These are phyloP conservation scores for Hanleya hanleyi DNA, from an alignment of 2,888 invertebrate genomes.

Conservation along the genomic window DNA sequence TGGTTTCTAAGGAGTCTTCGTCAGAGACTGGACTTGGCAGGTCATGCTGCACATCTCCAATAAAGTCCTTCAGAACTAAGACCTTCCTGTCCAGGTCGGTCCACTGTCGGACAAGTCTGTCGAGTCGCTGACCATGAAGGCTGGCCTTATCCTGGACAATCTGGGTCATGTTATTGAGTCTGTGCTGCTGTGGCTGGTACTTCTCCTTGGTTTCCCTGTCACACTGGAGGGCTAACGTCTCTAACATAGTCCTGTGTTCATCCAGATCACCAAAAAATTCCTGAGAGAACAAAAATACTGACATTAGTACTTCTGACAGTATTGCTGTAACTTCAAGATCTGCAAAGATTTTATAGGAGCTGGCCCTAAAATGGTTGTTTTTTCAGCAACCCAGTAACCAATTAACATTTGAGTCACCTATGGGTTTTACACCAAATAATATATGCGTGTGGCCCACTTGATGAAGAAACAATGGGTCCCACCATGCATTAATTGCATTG, in stretches of 20 bases:
- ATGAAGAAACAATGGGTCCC: too few relatives aligned
- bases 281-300: too few relatives aligned
- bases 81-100: constrained; percentile 57
- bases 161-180: constrained; percentile 55
- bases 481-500: too few relatives aligned
- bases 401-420: too few relatives aligned
- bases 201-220: constrained; percentile 54
- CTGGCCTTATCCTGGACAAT: constrained; percentile 65
- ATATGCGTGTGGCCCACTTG: too few relatives aligned
- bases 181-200: constrained; percentile 47
- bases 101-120: constrained; percentile 63
- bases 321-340: too few relatives aligned
- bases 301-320: too few relatives aligned
- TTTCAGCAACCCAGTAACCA: too few relatives aligned
- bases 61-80: constrained; percentile 5
- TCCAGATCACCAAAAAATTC: constrained; percentile 70
- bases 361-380: too few relatives aligned
- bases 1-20: constrained; percentile 53
- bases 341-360: too few relatives aligned
- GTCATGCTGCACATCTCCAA: constrained; percentile 14
- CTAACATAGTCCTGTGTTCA: constrained; percentile 67
- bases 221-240: constrained; percentile 61
- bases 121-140: constrained; percentile 62
- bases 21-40: constrained; percentile 51
- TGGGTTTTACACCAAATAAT: too few relatives aligned